phyloP scores from a whole-genome alignment of 2,888 invertebrate species.

The Eupithecia vulgata region DNA sequence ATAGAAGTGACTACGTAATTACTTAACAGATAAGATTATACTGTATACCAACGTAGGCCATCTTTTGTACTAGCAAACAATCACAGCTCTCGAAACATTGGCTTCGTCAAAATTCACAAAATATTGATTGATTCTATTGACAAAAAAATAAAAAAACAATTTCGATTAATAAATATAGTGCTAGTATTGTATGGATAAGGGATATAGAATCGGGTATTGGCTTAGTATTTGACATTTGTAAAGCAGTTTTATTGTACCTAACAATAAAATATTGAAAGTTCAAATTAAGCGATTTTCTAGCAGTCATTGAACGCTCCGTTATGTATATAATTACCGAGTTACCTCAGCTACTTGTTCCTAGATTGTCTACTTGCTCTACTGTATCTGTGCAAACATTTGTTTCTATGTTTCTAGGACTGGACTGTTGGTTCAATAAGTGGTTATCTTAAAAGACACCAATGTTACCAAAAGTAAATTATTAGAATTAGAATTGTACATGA shows the following conservation, averaged over 20 bases:
- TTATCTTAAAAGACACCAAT: constrained; percentile 27
- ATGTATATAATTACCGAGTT: neutral
- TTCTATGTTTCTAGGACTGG: constrained; percentile 16
- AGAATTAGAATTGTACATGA: too few species aligned
- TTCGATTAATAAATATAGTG: constrained; percentile 10
- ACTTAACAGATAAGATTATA: constrained; percentile 76
- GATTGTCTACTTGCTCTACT: neutral
- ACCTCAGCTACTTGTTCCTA: neutral
- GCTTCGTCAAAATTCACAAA: constrained; percentile 32
- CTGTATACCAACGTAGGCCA: constrained; percentile 45
- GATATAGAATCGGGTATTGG: neutral
- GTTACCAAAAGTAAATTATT: too few species aligned
- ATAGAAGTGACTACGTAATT: constrained; percentile 55
- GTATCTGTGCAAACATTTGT: constrained; percentile 8
- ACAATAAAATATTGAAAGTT: neutral
- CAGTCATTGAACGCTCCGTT: neutral
- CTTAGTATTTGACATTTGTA: neutral
- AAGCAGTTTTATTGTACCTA: too few species aligned
- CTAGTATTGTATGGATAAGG: neutral
- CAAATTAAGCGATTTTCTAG: neutral
- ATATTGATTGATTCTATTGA: constrained; percentile 34
- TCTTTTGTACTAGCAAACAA: constrained; percentile 60
- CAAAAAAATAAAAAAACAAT: constrained; percentile 25
- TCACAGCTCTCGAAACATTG: constrained; percentile 46
- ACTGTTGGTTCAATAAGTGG: constrained; percentile 26